phyloP scores from a whole-genome alignment of 2,888 invertebrate species.

The Chrysodeixis includens region DNA sequence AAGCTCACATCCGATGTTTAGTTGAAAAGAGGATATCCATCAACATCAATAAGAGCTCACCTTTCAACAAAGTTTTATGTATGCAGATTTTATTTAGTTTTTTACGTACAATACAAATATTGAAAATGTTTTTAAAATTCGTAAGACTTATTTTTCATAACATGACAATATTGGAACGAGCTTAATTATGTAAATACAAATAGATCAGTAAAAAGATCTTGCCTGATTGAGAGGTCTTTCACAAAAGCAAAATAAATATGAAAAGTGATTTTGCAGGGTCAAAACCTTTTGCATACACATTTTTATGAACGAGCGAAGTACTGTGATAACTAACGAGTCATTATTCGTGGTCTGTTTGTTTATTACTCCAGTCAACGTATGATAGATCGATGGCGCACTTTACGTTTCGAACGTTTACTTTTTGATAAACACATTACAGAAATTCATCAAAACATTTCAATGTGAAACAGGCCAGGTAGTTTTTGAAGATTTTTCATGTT shows the following conservation, averaged over 20 bases:
- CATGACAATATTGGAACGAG: no score
- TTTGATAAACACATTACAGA: conserved; percentile 43
- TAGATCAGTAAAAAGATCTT: no score
- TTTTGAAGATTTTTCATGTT: conserved; percentile 1
- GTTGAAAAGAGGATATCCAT: not conserved
- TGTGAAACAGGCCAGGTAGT: conserved; percentile 10
- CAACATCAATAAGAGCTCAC: not conserved
- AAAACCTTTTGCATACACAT: conserved; percentile 24
- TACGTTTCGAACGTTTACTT: conserved; percentile 47
- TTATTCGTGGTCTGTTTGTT: conserved; percentile 58
- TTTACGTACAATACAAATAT: no score
- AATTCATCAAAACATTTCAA: conserved; percentile 20
- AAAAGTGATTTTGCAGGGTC: conserved; percentile 3
- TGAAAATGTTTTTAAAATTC: no score
- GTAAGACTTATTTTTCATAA: no score
- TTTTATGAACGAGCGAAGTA: conserved; percentile 51
- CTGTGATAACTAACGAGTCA: conserved; percentile 31
- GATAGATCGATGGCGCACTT: conserved; percentile 59
- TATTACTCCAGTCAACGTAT: conserved; percentile 57
- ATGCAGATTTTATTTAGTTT: no score
- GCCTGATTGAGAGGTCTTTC: no score
- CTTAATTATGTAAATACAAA: no score
- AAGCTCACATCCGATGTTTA: not conserved
- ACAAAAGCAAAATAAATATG: no score
- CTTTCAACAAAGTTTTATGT: no score